These are phyloP conservation scores for Drosophila paranaensis DNA, from an alignment of 2,888 invertebrate species.

Conservation along the genomic window DNA sequence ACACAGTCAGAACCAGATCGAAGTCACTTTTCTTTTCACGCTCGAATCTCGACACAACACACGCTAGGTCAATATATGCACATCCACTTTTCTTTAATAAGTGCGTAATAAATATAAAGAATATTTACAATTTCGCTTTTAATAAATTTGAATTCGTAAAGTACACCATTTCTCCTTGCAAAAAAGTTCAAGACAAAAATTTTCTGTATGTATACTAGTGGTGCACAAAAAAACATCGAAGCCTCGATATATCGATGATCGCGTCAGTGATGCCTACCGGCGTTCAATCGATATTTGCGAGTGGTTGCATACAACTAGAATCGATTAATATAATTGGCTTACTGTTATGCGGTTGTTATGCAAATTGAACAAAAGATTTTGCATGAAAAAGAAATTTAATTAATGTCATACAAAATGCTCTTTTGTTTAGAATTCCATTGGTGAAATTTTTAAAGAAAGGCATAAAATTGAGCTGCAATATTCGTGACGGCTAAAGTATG, in stretches of 20 bases:
- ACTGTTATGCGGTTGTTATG: neutral
- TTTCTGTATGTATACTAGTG: conserved; percentile 48
- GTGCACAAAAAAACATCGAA: neutral
- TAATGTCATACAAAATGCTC: no score
- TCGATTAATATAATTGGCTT: neutral
- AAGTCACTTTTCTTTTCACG: conserved; percentile 73
- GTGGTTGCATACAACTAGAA: neutral
- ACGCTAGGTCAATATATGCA: conserved; percentile 69
- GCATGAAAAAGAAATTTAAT: no score
- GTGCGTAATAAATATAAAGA: conserved; percentile 74
- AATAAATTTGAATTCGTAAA: conserved; percentile 59
- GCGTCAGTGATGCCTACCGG: neutral
- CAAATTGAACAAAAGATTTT: no score
- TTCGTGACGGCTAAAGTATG: neutral
- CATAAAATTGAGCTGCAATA: neutral
- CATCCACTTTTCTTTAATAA: conserved; percentile 73
- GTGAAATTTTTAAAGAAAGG: no score
- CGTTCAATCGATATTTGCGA: neutral
- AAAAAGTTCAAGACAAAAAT: conserved; percentile 32
- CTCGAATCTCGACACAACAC: conserved; percentile 74
- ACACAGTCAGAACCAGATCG: conserved; percentile 71
- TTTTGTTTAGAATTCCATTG: no score
- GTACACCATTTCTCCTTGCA: conserved; percentile 60
- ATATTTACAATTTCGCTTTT: conserved; percentile 76
- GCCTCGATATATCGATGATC: neutral